These are phyloP conservation scores for Luperina nickerlii DNA, from an alignment of 2,888 invertebrate species.

Conservation along the genomic window DNA sequence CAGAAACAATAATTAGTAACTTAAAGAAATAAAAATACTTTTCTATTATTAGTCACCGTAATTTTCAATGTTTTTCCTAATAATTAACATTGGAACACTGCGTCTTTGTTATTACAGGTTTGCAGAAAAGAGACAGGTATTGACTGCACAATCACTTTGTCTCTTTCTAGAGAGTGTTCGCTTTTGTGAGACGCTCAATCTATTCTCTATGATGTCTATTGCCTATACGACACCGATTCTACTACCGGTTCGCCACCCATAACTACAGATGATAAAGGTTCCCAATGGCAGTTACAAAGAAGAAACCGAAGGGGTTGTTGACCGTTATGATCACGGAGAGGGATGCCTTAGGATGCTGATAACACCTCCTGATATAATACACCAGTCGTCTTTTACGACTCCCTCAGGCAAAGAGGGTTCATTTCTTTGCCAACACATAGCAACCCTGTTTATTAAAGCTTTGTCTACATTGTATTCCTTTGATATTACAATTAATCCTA, in stretches of 20 bases:
- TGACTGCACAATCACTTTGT: too few relatives aligned
- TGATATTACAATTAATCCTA: constrained; percentile 31
- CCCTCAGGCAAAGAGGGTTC: constrained; percentile 10
- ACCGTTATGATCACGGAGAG: constrained; percentile 7
- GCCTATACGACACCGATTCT: not conserved
- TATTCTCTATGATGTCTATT: too few relatives aligned
- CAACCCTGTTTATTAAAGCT: constrained; percentile 11
- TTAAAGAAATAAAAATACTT: too few relatives aligned
- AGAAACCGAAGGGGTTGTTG: not conserved
- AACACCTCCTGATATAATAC: constrained; percentile 12
- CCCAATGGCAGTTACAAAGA: not conserved
- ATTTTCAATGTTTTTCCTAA: too few relatives aligned
- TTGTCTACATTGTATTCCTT: constrained; percentile 22
- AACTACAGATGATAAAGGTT: not conserved
- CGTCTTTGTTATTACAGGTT: too few relatives aligned
- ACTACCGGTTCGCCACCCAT: not conserved
- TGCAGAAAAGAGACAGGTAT: too few relatives aligned
- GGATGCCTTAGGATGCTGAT: not conserved
- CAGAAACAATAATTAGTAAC: too few relatives aligned
- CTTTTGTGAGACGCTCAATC: too few relatives aligned
- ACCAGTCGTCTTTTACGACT: constrained; percentile 26
- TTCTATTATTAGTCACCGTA: too few relatives aligned
- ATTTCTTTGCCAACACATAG: constrained; percentile 10
- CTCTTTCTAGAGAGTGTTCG: too few relatives aligned
- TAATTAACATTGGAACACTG: too few relatives aligned